Evolutionary conservation across 2,888 invertebrate species (phyloP).

Genomic region (Hypolimnas misippus): DNA sequence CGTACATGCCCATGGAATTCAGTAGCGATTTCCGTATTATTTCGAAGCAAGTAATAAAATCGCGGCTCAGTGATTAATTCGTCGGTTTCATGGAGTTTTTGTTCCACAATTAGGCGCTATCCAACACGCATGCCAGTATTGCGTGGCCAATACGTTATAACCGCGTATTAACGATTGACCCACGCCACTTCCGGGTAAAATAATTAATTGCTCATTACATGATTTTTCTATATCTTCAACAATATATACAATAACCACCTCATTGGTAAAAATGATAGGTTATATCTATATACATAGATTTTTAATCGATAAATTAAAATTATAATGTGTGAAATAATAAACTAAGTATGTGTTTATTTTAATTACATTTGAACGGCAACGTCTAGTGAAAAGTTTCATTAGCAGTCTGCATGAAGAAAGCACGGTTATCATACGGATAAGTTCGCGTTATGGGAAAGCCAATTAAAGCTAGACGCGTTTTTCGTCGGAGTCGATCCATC

Average conservation of each 20-base stretch:
- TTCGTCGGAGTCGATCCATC: slow-evolving; percentile 71
- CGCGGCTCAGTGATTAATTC: slow-evolving; percentile 72
- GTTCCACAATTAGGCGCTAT: slow-evolving; percentile 73
- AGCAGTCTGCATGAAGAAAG: slow-evolving; percentile 21
- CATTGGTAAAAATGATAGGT: no score
- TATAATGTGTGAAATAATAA: no score
- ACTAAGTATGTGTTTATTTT: not conserved
- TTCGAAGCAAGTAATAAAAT: slow-evolving; percentile 58
- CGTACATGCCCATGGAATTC: slow-evolving; percentile 1
- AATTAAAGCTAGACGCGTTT: slow-evolving; percentile 70
- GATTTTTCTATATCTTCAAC: slow-evolving; percentile 45
- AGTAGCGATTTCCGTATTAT: slow-evolving; percentile 57
- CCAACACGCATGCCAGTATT: slow-evolving; percentile 58
- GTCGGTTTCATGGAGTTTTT: slow-evolving; percentile 76
- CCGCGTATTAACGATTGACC: slow-evolving; percentile 60
- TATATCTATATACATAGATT: no score
- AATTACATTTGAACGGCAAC: not conserved
- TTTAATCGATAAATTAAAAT: no score
- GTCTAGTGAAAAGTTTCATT: slow-evolving; percentile 1
- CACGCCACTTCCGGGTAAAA: slow-evolving; percentile 62
- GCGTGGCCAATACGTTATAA: slow-evolving; percentile 70
- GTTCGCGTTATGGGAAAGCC: slow-evolving; percentile 68
- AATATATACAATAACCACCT: not conserved
- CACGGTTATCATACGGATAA: slow-evolving; percentile 58
- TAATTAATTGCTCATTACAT: slow-evolving; percentile 71